These are phyloP conservation scores for Pionites leucogaster DNA, from an alignment of 2,113 vertebrate species.

Conservation along the genomic window DNA sequence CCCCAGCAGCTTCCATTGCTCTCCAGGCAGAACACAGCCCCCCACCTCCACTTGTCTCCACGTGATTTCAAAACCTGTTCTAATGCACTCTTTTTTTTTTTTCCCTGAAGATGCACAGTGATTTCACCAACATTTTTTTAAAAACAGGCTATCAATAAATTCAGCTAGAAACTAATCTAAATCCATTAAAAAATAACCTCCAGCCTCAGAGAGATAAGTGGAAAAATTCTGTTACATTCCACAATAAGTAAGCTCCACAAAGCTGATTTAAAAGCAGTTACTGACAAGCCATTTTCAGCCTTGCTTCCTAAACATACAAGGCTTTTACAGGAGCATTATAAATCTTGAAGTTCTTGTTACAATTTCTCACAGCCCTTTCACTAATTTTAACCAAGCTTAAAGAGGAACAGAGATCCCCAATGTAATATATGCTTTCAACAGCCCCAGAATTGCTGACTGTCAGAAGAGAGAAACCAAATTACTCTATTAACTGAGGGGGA, in stretches of 20 bases:
- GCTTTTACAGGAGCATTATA: not conserved
- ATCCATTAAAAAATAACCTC: not conserved
- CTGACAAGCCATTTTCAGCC: not conserved
- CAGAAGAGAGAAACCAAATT: not conserved
- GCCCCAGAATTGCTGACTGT: not conserved
- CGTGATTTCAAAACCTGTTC: not conserved
- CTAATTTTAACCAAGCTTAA: not conserved
- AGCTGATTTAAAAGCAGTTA: conserved; percentile 10
- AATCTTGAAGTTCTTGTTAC: not conserved
- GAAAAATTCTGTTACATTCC: conserved; percentile 24
- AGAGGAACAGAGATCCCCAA: not conserved
- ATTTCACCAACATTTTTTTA: not conserved
- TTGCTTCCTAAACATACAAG: not conserved
- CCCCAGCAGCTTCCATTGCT: not conserved
- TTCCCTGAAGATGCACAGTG: conserved; percentile 17
- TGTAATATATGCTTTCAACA: not conserved
- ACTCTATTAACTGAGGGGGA: not conserved
- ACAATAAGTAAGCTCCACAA: not conserved
- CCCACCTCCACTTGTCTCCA: not conserved
- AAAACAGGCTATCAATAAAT: not conserved
- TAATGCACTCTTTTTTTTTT: not conserved
- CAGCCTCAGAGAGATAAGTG: not conserved
- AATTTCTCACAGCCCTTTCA: not conserved
- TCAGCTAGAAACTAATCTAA: not conserved
- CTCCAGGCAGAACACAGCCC: not conserved